phyloP scores from a whole-genome alignment of 2,888 invertebrate genomes.

The Caenorhabditis panamensis region DNA sequence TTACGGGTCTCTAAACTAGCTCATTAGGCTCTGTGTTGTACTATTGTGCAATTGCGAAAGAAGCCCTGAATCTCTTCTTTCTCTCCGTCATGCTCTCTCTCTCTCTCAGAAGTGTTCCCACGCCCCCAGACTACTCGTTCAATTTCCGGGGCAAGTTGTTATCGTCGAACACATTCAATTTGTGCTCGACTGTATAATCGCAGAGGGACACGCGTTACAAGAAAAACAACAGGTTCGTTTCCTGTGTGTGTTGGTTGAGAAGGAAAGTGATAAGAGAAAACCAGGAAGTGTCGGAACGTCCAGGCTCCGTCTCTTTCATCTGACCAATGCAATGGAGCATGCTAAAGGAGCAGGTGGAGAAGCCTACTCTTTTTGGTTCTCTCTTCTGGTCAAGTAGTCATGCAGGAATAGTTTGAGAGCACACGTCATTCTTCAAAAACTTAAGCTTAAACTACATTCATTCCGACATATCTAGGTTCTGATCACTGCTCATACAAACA shows the following conservation, averaged over 20 bases:
- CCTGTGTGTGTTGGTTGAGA: neutral
- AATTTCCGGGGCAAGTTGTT: slow-evolving; percentile 9
- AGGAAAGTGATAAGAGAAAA: slow-evolving; percentile 3
- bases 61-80: no score
- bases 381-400: no score
- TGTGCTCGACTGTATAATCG: slow-evolving; percentile 12
- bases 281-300: neutral
- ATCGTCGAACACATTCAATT: neutral
- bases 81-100: slow-evolving; percentile 1
- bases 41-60: no score
- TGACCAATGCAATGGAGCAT: no score
- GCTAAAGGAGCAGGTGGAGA: no score
- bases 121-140: neutral
- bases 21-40: no score
- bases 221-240: neutral
- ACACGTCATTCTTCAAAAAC: neutral
- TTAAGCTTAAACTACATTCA: neutral
- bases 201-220: neutral
- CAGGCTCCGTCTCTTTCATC: no score
- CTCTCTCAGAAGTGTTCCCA: slow-evolving; percentile 4
- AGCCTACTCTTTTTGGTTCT: no score
- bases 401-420: no score
- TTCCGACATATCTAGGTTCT: no score
- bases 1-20: no score
- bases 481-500: neutral